Base-by-base conservation (phyloP, 2,113 vertebrate species). In the Collichthys lucidus region DNA sequence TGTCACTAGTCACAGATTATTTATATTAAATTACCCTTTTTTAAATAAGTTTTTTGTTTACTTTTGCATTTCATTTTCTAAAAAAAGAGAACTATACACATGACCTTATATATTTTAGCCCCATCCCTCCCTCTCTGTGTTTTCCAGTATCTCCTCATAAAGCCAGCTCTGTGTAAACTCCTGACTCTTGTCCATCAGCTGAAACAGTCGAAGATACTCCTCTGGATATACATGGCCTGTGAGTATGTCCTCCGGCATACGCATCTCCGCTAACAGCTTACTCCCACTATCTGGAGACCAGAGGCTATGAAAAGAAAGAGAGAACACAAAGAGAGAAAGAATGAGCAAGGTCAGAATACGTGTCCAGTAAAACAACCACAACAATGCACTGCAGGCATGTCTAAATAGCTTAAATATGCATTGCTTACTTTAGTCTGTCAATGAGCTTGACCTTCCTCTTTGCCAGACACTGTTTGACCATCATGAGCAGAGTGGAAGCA, bases 391-490 rank as follows among this genome's bases (percentile, higher is more conserved):
- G 47, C 35, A 47, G 20, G 26, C 6, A 3, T 29, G 0, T 60
- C 17, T 59, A 24, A 46, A 49, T 5, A 62, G n/a, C 26, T 71
- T 46, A 12, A 14, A 12, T 14, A 35, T 42, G 12, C 42, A 42
- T 46, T 74, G 92, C 97, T 95, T 96, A 99, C 97, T 94, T 95
- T 59, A 99, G 95, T 79, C 86, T 96, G 26, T 97, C 93, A 0
- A 91, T 79, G 68, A 99, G 86, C 61, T 29, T 96, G 79, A 84
- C 85, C 40, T 22, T 96, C n/a, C 95, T 95, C 87, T 94, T 98
- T 80, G 90, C 93, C 89, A 99, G 88, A 91, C 95, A 98, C 71
- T 99, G 98, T 90, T 97, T 98, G 82, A 98, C 75, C 96, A 99
- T 95, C 85, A 96, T 87, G 80, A 98, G 60, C 91, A 99, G 96